Evolutionary conservation across 1,140 invertebrate species (phyloP).

Genomic region (Drosophila seguyi): DNA sequence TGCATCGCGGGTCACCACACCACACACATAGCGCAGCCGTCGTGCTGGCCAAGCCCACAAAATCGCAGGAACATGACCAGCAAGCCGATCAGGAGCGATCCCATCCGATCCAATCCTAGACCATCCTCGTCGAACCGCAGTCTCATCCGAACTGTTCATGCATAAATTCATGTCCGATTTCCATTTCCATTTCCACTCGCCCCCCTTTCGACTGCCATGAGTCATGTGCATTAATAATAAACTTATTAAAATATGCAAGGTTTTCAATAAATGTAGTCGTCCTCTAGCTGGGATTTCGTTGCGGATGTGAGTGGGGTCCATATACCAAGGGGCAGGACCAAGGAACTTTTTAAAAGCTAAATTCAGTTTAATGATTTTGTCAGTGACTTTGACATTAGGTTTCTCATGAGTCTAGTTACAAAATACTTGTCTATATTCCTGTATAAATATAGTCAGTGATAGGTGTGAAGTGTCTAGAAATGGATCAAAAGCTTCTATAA

Average conservation of each 20-base stretch:
- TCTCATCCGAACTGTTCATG: constrained; percentile 55
- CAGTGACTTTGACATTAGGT: neutral
- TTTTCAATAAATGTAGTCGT: constrained; percentile 37
- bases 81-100: constrained; percentile 49
- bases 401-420: neutral
- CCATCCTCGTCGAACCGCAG: constrained; percentile 8
- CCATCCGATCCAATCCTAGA: constrained; percentile 23
- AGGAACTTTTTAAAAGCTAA: neutral
- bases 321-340: neutral
- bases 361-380: neutral
- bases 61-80: constrained; percentile 74
- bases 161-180: constrained; percentile 66
- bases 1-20: constrained; percentile 57
- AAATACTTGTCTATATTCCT: neutral
- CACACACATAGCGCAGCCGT: constrained; percentile 29
- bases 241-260: constrained; percentile 77
- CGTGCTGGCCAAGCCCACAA: constrained; percentile 76
- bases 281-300: neutral
- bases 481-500: neutral
- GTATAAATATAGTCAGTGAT: neutral
- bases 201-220: constrained; percentile 27
- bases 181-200: constrained; percentile 18
- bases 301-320: constrained; percentile 10
- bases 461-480: neutral
- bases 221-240: constrained; percentile 61